Evolutionary conservation across 30 jellyfish, hydroid and myxozoan genomes (phyloP).

Genomic region (Turritopsis dohrnii): DNA sequence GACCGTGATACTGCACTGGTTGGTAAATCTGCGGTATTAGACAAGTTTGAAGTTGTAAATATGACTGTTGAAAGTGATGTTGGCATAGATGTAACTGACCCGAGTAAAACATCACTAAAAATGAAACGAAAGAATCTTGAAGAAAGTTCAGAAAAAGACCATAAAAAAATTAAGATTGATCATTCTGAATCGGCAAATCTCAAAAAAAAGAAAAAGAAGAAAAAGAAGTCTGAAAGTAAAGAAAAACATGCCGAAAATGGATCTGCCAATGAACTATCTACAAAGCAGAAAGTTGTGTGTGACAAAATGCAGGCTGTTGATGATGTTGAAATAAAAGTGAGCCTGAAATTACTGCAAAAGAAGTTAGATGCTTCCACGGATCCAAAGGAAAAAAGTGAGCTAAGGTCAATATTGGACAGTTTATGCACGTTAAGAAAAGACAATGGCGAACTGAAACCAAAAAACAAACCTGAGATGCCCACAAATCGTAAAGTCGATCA

Average conservation of each 20-base stretch:
- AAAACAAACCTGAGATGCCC: not conserved
- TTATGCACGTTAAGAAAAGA: not conserved
- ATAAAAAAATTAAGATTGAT: not conserved
- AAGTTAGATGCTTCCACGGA: not conserved
- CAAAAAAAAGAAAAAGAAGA: not conserved
- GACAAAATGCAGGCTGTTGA: not conserved
- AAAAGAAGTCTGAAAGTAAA: not conserved
- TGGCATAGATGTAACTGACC: too few species aligned
- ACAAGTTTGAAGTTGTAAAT: too few species aligned
- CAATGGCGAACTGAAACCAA: not conserved
- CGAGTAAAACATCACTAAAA: too few species aligned
- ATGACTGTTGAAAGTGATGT: too few species aligned
- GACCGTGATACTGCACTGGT: not conserved
- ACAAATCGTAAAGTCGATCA: not conserved
- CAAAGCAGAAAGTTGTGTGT: not conserved
- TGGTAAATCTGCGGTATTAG: too few species aligned
- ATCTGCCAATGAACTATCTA: not conserved
- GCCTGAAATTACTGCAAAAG: not conserved
- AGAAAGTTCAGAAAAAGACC: too few species aligned
- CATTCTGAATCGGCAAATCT: not conserved
- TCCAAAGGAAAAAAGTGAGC: not conserved
- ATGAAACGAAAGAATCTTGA: too few species aligned
- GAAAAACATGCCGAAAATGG: not conserved
- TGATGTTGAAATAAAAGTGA: not conserved
- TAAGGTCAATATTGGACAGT: not conserved